Evolutionary conservation across 2,113 vertebrate species (phyloP), one percentile per base, ranked within the genome.

Genomic region (Pituophis catenifer): DNA sequence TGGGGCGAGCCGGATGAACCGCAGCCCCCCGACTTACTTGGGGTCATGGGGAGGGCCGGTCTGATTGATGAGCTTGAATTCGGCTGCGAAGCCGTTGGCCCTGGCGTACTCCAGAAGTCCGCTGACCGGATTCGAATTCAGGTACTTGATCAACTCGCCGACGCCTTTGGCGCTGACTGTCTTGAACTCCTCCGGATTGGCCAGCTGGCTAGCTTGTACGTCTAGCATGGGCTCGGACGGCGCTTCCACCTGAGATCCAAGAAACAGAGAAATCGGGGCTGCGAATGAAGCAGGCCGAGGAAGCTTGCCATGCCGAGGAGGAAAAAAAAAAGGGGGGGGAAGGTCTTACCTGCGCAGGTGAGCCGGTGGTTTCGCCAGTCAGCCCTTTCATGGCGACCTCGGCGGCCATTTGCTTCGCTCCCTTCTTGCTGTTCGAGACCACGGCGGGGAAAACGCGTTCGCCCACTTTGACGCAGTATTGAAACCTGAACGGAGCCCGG

Each of bases 401-500:
- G 1, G 99, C 99, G 0, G 99, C 99, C 97, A 99, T 98, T 97
- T 99, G 99, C 95, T 99, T 99, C 0, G 99, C 99, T 48, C 98
- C 98, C 94, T 99, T 99, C 97, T 99, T 99, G 97, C 98, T 99
- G 90, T 98, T 99, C 88, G 99, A 99, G 0, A 98, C 98, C 59
- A 98, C 98, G 29, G 98, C 97, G 48, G 98, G 97, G 96, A 99
- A 99, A 88, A 98, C 95, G 29, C 94, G 98, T 53, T 98, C 98
- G 55, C 99, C 99, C 24, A 99, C 97, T 91, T 98, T 99, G 92
- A 99, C 99, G 90, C 97, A 97, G 97, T 98, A 99, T 94, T 98
- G 99, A 97, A 99, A 99, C 97, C 99, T 99, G 97, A 26, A 88
- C 33, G 91, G 95, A 93, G 0, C 70, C 55, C 29, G 24, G 5